Evolutionary conservation across 2,888 invertebrate genomes (phyloP).

Genomic region (Melinaea marsaeus): DNA sequence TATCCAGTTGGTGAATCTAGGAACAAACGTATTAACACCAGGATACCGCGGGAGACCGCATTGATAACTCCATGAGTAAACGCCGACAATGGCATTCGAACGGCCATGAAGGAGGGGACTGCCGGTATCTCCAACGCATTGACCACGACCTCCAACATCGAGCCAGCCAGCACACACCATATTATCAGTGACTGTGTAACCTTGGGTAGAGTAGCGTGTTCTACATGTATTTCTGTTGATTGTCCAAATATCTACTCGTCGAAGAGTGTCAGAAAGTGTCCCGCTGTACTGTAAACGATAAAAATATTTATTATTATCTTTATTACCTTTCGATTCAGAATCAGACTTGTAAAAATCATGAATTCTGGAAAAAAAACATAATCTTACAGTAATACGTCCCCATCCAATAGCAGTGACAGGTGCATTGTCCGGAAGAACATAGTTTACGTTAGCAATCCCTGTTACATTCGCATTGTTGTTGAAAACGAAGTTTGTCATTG

Average conservation of each 20-base stretch:
- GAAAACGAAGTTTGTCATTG: conserved; percentile 36
- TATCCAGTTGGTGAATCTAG: conserved; percentile 37
- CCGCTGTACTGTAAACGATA: conserved; percentile 42
- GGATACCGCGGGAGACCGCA: not conserved
- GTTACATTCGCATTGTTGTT: conserved; percentile 36
- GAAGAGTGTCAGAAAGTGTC: conserved; percentile 22
- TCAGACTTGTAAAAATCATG: no score
- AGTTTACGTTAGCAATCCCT: conserved; percentile 43
- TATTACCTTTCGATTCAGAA: no score
- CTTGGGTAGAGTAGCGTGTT: conserved; percentile 36
- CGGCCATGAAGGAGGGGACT: conserved; percentile 54
- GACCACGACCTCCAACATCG: conserved; percentile 56
- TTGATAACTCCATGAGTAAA: conserved; percentile 31
- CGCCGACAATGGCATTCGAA: conserved; percentile 33
- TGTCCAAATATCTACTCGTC: conserved; percentile 37
- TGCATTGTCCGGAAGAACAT: conserved; percentile 45
- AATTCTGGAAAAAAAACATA: no score
- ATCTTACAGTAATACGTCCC: conserved; percentile 40
- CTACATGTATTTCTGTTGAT: conserved; percentile 43
- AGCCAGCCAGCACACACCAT: conserved; percentile 57
- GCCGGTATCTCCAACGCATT: conserved; percentile 58
- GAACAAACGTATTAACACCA: not conserved
- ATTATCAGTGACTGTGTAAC: conserved; percentile 41
- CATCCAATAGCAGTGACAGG: conserved; percentile 60
- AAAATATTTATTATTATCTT: not conserved